Base-by-base conservation (phyloP, 2,797 vertebrate species). In the Alectoris magna region DNA sequence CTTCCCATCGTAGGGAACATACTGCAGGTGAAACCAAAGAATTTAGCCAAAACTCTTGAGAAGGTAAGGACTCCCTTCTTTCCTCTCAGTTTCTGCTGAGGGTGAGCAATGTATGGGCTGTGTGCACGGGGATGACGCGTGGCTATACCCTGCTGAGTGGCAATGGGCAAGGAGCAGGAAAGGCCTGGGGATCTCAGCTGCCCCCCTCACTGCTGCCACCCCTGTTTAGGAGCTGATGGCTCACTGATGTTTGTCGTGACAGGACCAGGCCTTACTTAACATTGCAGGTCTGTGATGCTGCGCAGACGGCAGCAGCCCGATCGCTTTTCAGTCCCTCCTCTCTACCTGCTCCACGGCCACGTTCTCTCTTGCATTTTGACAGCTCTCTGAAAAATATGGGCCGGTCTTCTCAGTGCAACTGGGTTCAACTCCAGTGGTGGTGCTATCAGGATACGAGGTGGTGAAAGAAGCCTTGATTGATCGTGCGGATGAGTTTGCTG, bases 381-480 rank as follows among this genome's bases (percentile, higher is more conserved):
- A 98, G 97, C 83, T 98, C 59, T 92, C 97, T 18, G 10, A 93
- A 84, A 72, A 85, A 11, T 97, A 94, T 1, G 97, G 97, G 34
- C 44, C 97, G 0, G 95, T 98, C 69, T 97, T 97, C 83, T 97
- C 97, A 9, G 14, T 98, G 70, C 78, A 97, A 58, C 4, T 97
- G 81, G 97, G 97, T 58, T 26, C 55, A 9, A 43, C 48, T 3
- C 96, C 93, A 5, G 18, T 90, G 5, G 94, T 98, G 87, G 93
- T 97, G 19, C 19, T 97, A 23, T 23, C 90, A 0, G 97, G 97
- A 63, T 31, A 96, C 2, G 82, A 95, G 9, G 94, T 14, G 1
- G 95, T 98, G 51, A 96, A 81, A 79, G 97, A 98, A 81, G 96
- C 88, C 22, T 90, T 98, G 88, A 15, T 97, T 3, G 91, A 94